Evolutionary conservation across 2,888 invertebrate species (phyloP), one percentile per base, ranked within the genome.

Genomic region (Drosophila robusta): DNA sequence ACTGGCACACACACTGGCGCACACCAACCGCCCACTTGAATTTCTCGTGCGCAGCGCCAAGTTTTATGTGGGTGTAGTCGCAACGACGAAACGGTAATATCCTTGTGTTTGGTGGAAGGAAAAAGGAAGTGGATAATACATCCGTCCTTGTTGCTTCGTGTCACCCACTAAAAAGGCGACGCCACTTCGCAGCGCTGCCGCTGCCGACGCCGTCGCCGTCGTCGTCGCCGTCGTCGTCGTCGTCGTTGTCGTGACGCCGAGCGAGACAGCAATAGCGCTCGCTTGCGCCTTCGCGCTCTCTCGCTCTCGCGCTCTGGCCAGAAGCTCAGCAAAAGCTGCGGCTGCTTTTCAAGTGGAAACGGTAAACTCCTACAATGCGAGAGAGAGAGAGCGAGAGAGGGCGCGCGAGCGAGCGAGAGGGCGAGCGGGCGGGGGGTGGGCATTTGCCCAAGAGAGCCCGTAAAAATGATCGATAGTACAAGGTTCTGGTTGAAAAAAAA

Each of bases 51-150:
- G 69, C 62, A 54, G 67, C 71, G 51, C 44, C 61, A 69, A 45
- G 41, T 70, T 47, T 50, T 34, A 49, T 52, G 57, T 60, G 70
- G 38, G 54, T 63, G 55, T 62, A 55, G 68, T 63, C 52, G 52
- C 24, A 50, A 62, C 90, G 90, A 91, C 91, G 92, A 92, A 92
- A 92, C 92, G 92, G 92, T 92, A 92, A 92, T 92, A 92, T 92
- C 92, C 92, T 92, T 92, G 92, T 92, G 92, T 92, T 92, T 92
- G 92, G 92, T 92, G 92, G 92, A 92, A 92, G 92, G 92, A 92
- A 92, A 92, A 92, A 92, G 92, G 92, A 92, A 92, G 92, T 92
- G 92, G 92, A 92, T 92, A 92, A 92, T 92, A 92, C 92, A 92
- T 92, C 92, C 92, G 92, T 92, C 92, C 92, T 92, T 92, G 92